phyloP scores from a whole-genome alignment of 2,797 vertebrate species.

The Acanthurus tractus region DNA sequence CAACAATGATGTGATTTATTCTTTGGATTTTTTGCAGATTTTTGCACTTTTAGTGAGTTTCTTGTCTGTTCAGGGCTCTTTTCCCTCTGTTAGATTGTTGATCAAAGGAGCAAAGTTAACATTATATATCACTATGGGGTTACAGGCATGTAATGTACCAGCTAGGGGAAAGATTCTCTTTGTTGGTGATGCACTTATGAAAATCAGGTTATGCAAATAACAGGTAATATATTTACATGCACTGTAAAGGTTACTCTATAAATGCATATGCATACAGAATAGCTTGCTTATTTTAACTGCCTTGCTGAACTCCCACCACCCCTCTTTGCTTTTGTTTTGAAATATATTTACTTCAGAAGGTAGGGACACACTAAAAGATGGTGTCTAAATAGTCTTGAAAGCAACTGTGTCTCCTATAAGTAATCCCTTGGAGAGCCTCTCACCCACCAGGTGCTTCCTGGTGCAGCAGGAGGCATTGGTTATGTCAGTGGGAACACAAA shows the following conservation, averaged over 20 bases:
- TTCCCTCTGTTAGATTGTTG: neutral
- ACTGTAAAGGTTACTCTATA: too few relatives aligned
- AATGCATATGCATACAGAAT: neutral
- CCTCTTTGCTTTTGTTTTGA: neutral
- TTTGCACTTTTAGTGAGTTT: neutral
- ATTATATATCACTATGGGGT: neutral
- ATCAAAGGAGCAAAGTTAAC: neutral
- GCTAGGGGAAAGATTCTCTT: neutral
- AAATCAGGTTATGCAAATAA: neutral
- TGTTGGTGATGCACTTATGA: neutral
- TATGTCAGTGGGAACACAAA: conserved; percentile 23
- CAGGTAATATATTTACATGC: neutral
- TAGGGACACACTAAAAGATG: neutral
- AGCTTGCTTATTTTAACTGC: neutral
- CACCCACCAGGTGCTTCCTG: conserved; percentile 9
- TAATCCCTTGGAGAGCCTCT: conserved; percentile 5
- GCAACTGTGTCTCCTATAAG: neutral
- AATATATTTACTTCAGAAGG: neutral
- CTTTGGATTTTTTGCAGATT: conserved; percentile 34
- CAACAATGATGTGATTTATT: conserved; percentile 54
- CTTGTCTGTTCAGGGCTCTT: conserved; percentile 5
- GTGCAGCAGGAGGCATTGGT: conserved; percentile 16
- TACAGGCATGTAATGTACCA: neutral
- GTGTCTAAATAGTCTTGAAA: conserved; percentile 25
- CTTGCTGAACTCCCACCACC: too few relatives aligned